Evolutionary conservation across 1,140 invertebrate genomes (phyloP), one percentile per base, ranked within the genome.

Genomic region (Pseudoatta argentina): DNA sequence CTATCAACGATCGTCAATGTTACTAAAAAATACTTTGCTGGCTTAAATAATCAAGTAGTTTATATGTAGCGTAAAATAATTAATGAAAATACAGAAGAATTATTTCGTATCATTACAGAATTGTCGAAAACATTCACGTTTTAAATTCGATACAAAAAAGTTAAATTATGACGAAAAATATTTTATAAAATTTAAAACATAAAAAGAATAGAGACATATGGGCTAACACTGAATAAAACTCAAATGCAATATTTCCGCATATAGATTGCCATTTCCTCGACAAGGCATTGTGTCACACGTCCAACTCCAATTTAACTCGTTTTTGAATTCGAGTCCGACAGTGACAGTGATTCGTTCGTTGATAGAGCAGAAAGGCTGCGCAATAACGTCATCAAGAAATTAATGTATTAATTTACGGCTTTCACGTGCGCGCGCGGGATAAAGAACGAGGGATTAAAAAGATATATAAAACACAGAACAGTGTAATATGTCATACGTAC

Each of bases 281-380:
- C 66, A 72, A 83, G 63, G 67, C 55, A 75, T 48, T 39, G 79
- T 75, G 69, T 83, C 79, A 61, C 39, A 63, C 55, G 79, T 82
- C 79, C 79, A 61, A 73, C 79, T 82, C 39, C 48, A 59, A 69
- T 82, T 82, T 82, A 83, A 63, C 79, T 83, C 55, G 79, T 83
- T 83, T 83, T 83, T 73, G 69, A 51, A 83, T 61, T 83, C 69
- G 75, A 83, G 48, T 61, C 55, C 79, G 79, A 73, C 79, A 75
- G 69, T 73, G 79, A 75, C 79, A 75, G 69, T 83, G 79, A 83
- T 75, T 83, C 79, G 79, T 63, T 75, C 57, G 14, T 44, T 39
- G 69, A 75, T 81, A 57, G 7, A 75, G 12, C n/a, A 6, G 39
- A 21, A 61, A 73, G 39, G 8, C 14, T 21, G 67, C 39, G 34